phyloP scores from a whole-genome alignment of 2,888 invertebrate species.

The Strigamia transsilvanica region DNA sequence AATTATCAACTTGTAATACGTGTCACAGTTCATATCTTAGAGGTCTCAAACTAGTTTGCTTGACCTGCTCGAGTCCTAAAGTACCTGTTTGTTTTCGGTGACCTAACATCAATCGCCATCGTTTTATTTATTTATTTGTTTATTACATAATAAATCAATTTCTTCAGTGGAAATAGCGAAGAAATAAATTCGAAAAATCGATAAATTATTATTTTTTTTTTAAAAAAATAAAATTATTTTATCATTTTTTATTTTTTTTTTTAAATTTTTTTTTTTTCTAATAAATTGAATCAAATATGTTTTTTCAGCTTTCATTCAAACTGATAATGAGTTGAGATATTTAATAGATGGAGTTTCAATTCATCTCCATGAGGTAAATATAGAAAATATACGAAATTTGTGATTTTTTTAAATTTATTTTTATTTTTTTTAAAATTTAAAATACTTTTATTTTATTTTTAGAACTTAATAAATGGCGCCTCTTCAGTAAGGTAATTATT shows the following conservation, averaged over 20 bases:
- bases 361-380: slow-evolving; percentile 63
- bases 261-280: background rate
- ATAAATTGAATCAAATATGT: background rate
- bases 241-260: background rate
- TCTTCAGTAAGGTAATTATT: slow-evolving; percentile 17
- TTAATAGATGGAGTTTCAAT: slow-evolving; percentile 71
- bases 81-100: slow-evolving; percentile 19
- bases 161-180: background rate
- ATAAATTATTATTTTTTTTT: too few relatives aligned
- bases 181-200: background rate
- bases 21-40: slow-evolving; percentile 1
- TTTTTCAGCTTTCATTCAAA: slow-evolving; percentile 75
- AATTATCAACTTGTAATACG: background rate
- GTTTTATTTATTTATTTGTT: background rate
- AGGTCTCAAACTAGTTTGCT: slow-evolving; percentile 23
- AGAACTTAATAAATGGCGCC: slow-evolving; percentile 17
- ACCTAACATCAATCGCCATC: slow-evolving; percentile 16
- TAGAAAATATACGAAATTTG: slow-evolving; percentile 55
- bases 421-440: background rate
- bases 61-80: slow-evolving; percentile 29
- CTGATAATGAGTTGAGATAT: slow-evolving; percentile 74
- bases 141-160: background rate
- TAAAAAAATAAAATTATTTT: background rate
- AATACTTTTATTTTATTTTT: background rate
- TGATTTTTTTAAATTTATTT: background rate